Base-by-base conservation (phyloP, 2,113 vertebrate species). In the Indicator maculatus region DNA sequence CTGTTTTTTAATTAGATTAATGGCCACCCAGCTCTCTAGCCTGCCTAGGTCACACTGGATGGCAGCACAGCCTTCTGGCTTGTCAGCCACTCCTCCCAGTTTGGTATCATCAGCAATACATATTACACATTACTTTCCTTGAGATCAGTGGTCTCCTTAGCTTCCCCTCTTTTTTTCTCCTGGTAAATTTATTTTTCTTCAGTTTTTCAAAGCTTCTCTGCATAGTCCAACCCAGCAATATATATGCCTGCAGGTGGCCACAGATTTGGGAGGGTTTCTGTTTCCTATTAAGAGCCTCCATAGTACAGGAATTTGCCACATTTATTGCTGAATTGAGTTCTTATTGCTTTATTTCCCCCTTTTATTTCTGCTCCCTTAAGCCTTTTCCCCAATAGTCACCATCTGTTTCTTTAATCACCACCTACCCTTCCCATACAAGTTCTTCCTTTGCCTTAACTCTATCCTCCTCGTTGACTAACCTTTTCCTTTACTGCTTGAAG, bases 401-500 rank as follows among this genome's bases (percentile, higher is more conserved):
- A 91, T 84, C 44, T 69, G 60, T 74, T 96, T 88, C 88, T 84
- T 36, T 27, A 80, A 84, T 91, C 86, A 92, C 64, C 21, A 73
- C 50, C 24, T 72, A 86, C 61, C 45, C 50, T 83, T 72, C 87
- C 74, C 83, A 74, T 18, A 45, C 41, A 81, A 88, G 61, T n/a
- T 72, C 90, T 83, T 91, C 81, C 69, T 39, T 55, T 72, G 60
- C 71, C 66, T 93, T 80, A 92, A 91, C 80, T 88, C 88, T 31
- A 14, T 72, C 79, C 50, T 86, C 66, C 78, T 92, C 4, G 4
- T 58, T 93, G 86, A 91, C 93, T 58, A 89, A 90, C 44, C 75
- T 93, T 87, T 95, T 96, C 88, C 93, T 91, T 78, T 50, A 20
- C 64, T 80, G 67, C 38, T 86, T 93, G 60, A 96, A 89, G 88